phyloP scores from a whole-genome alignment of 1,140 invertebrate species.

The Sycophila sp. region DNA sequence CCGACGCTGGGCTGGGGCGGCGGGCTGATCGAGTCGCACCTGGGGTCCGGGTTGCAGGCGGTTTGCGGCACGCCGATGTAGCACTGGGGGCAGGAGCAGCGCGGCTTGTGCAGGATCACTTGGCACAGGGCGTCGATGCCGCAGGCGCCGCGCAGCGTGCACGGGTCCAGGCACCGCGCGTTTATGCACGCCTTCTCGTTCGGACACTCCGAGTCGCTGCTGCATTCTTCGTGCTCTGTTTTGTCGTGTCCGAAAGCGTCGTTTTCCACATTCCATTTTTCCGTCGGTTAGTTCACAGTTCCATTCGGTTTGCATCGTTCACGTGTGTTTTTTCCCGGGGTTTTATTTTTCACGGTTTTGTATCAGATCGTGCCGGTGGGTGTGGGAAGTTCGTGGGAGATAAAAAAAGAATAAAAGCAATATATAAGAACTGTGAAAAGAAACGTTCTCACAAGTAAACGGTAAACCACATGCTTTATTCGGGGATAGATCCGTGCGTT shows the following conservation, averaged over 20 bases:
- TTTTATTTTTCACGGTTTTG: neutral
- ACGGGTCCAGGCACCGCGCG: slow-evolving; percentile 88
- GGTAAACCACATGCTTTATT: slow-evolving; percentile 76
- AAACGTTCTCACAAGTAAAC: slow-evolving; percentile 77
- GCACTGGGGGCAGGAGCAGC: slow-evolving; percentile 88
- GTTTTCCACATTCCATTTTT: slow-evolving; percentile 39
- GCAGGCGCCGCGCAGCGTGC: slow-evolving; percentile 85
- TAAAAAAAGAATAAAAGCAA: slow-evolving; percentile 74
- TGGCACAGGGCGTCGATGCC: slow-evolving; percentile 89
- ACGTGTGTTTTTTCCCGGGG: neutral
- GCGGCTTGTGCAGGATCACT: slow-evolving; percentile 82
- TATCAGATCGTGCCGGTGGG: neutral
- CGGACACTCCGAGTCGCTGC: slow-evolving; percentile 88
- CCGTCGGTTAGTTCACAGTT: slow-evolving; percentile 9
- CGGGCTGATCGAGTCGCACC: slow-evolving; percentile 72
- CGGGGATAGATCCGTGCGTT: slow-evolving; percentile 43
- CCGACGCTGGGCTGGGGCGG: slow-evolving; percentile 64
- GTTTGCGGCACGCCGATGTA: slow-evolving; percentile 82
- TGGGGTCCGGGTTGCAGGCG: slow-evolving; percentile 79
- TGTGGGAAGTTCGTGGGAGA: slow-evolving; percentile 63
- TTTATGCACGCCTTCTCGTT: slow-evolving; percentile 91
- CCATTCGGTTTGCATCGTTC: slow-evolving; percentile 12
- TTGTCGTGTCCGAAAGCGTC: too few species aligned
- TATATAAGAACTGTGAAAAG: slow-evolving; percentile 80
- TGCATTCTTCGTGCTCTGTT: slow-evolving; percentile 92